Base-by-base conservation (phyloP, 2,888 invertebrate species). In the Drosophila affinis region DNA sequence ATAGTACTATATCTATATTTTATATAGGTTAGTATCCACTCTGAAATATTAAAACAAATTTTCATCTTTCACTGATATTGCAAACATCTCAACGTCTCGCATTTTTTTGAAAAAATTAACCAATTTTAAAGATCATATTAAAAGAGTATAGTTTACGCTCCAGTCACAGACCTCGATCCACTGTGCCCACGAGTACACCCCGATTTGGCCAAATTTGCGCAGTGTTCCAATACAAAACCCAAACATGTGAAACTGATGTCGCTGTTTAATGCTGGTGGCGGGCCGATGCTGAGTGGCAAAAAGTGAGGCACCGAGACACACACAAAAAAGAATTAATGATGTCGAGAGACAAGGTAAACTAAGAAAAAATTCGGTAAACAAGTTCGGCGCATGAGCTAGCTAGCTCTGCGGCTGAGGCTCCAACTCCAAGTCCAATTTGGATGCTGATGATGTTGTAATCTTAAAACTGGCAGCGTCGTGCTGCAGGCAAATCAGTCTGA, bases 401-500 rank as follows among this genome's bases (percentile, higher is more conserved):
- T 5, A 39, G 32, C 49, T 32, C 44, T 34, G 17, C 9, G 18
- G n/a, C n/a, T 34, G 34, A 14, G 34, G 3, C 14, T n/a, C 14
- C 6, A 2, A 39, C 12, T 5, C 39, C 14, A n/a, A 12, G 24
- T 9, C 32, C 44, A 32, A 5, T 24, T 34, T 45, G 14, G 32
- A 9, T 27, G 27, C 49, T 53, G 56, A 52, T 57, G 61, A 56
- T 71, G 67, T 64, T 87, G 79, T 84, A 79, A 81, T 77, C 59
- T 79, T 77, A 77, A 79, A 88, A 82, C 62, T 45, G 61, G 34
- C 73, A 67, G 59, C 62, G 21, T 53, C 10, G n/a, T 29, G 60
- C 51, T 47, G 21, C 63, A 21, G 57, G 62, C 59, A 69, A 67
- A 81, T 82, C 82, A 83, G 88, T 83, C 72, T 57, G 58, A 70